Base-by-base conservation (phyloP, 2,888 invertebrate genomes). In the Dione juno region DNA sequence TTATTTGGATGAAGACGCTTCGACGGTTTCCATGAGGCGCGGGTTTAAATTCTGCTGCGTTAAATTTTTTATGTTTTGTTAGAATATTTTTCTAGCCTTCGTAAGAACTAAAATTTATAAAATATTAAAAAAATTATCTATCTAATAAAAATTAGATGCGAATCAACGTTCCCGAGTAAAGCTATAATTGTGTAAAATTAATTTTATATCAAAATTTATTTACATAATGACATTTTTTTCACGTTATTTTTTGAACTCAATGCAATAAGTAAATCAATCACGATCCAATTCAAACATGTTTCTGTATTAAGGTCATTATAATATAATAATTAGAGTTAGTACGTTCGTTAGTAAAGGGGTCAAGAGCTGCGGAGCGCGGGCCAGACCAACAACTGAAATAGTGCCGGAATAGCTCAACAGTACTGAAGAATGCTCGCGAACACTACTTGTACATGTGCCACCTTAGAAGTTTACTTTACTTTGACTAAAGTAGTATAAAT, bases 261-360 rank as follows among this genome's bases (percentile, higher is more conserved):
- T 13, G 13, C 16, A 6, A 11, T 16, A 40, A 10, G 11, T 57
- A 45, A 45, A 61, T 45, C n/a, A 35, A 35, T 61, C 13, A 16
- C 7, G 35, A 3, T n/a, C 7, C 61, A 45, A 45, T 45, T 45
- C 45, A 45, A 61, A 61, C 11, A 45, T 61, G 21, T 61, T 16
- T 16, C 5, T 61, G 61, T 35, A 61, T 61, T 45, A 28, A 61
- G 61, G 45, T 45, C 66, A 64, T 71, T 66, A 71, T 63, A 59
- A 65, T 73, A 73, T 67, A 71, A 73, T 74, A 67, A 69, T 67
- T 72, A 57, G 74, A 71, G 76, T 76, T 77, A 80, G 80, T 80
- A 82, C 81, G 82, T 87, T 84, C 81, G 83, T 83, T 80, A 80
- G 75, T 77, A 76, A 81, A 79, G 78, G 75, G 78, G 78, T 83